Base-by-base conservation (phyloP, 2,113 vertebrate species). In the Gasterosteus nipponicus region DNA sequence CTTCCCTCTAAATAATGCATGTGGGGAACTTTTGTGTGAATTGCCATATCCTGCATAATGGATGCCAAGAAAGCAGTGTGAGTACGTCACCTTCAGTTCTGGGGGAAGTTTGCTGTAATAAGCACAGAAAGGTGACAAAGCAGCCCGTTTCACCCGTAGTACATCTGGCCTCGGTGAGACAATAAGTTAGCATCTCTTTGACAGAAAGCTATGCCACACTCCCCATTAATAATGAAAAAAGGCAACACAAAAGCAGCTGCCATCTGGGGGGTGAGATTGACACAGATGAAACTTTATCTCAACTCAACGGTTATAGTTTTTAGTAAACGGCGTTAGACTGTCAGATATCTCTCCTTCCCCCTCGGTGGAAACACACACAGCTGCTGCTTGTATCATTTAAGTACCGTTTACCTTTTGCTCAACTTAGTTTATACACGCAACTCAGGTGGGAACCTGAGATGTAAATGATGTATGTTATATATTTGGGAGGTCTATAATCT, bases 1-100 rank as follows among this genome's bases (percentile, higher is more conserved):
- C 86, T 83, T 86, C 80, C 90, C 84, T 88, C 89, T 96, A 94
- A 97, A 97, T 97, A 95, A 97, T 97, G 94, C 87, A 97, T 94
- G 90, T 87, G 33, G 84, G 88, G 81, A 89, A 86, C 92, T 92
- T 96, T 94, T 94, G 92, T 94, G 91, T 93, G 92, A 93, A 94
- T 94, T 95, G 93, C 95, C 93, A 95, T 92, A 91, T 72, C 22
- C 80, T 93, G 91, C 3, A 92, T 94, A 96, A 95, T 94, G 86
- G 94, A 94, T 96, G 92, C 94, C 95, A 92, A 92, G 83, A 92
- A 93, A 95, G 91, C 92, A 93, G 87, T 89, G 85, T 87, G 87
- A 93, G 92, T 91, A 76, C 91, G 95, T 84, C 92, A 92, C 90
- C 80, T 87, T 93, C 82, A 89, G 92, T 93, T 84, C 62, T 35